These are phyloP conservation scores for Noctilio leporinus DNA, from an alignment of 2,113 vertebrate species.

Conservation along the genomic window DNA sequence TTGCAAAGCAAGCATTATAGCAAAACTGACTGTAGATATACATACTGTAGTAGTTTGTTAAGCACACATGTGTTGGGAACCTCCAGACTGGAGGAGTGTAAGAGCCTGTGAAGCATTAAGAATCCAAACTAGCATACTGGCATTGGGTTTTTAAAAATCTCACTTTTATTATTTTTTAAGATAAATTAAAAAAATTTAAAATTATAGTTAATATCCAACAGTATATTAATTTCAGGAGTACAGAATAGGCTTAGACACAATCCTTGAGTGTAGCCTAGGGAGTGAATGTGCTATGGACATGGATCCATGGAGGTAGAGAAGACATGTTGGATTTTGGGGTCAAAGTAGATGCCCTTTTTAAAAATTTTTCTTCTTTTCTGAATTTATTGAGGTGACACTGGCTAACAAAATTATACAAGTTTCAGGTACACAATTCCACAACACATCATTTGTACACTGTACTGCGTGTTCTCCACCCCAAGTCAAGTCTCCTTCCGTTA, in stretches of 20 bases:
- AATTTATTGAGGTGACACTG: too few species aligned
- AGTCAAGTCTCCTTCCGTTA: too few species aligned
- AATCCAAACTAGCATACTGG: background rate
- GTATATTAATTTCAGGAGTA: too few species aligned
- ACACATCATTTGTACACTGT: too few species aligned
- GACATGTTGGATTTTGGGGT: background rate
- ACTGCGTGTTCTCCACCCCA: too few species aligned
- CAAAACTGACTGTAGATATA: background rate
- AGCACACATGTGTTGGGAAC: background rate
- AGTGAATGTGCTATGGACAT: background rate
- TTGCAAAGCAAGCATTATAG: background rate
- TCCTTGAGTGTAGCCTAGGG: fast-evolving
- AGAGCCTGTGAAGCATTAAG: background rate
- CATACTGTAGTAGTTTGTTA: background rate
- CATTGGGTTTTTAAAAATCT: too few species aligned
- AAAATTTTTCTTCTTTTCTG: too few species aligned
- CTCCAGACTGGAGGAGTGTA: background rate
- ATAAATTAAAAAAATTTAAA: background rate
- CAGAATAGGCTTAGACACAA: background rate
- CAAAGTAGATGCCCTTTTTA: background rate
- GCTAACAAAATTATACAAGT: too few species aligned
- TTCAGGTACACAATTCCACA: too few species aligned
- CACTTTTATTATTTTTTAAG: background rate
- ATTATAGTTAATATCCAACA: background rate
- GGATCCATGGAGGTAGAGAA: background rate